Conservation (phyloP, 2,113 vertebrate genomes). For the Gila orcuttii region DNA sequence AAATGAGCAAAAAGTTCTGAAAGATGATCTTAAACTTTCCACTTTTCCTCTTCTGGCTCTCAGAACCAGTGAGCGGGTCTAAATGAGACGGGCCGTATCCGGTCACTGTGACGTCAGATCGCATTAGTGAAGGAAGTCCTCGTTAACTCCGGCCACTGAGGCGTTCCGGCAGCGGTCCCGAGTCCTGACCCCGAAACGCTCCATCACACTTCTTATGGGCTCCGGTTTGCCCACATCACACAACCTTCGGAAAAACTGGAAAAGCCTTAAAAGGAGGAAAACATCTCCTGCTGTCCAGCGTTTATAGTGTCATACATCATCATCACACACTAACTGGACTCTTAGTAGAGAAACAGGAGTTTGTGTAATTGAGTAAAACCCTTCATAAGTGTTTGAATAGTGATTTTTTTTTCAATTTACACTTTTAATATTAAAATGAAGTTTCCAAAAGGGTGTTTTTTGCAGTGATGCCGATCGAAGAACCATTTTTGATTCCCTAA, state of each 20-base stretch:
- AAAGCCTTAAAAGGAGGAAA: conserved; percentile 37
- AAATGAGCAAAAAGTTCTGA: too few species aligned
- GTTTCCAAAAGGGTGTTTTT: too few species aligned
- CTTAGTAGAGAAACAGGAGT: not conserved
- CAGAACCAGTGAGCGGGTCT: conserved; percentile 24
- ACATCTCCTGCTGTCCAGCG: not conserved
- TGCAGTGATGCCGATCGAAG: too few species aligned
- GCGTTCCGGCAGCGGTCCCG: conserved; percentile 68
- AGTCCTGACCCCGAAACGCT: conserved; percentile 23
- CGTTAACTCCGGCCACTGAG: conserved; percentile 74
- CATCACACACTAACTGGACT: not conserved
- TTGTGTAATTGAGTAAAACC: not conserved
- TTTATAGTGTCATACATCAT: not conserved
- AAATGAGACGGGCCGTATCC: conserved; percentile 63
- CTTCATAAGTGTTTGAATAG: not conserved
- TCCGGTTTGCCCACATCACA: conserved; percentile 19
- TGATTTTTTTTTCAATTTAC: too few species aligned
- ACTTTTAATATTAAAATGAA: too few species aligned
- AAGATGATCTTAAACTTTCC: conserved; percentile 3
- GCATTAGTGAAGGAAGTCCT: conserved; percentile 69
- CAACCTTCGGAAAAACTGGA: not conserved
- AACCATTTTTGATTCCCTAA: too few species aligned
- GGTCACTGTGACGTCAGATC: conserved; percentile 59
- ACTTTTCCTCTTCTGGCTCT: not conserved
- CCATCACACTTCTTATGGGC: conserved; percentile 30